These are phyloP conservation scores for Scaptomyza tumidula DNA, from an alignment of 2,888 invertebrate genomes.

Conservation along the genomic window DNA sequence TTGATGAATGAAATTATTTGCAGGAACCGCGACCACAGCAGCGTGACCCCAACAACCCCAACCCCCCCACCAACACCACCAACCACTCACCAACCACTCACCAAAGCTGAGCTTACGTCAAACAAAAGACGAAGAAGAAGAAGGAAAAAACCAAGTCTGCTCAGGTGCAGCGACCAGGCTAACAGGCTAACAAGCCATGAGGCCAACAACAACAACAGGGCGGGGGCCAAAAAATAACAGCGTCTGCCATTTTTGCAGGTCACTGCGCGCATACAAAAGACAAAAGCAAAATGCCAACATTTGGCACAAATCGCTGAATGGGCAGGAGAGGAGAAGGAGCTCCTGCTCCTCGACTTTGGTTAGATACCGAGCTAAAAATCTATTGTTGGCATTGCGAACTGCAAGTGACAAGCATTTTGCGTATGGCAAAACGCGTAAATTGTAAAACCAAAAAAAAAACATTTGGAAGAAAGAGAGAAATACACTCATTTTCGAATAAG, in stretches of 20 bases:
- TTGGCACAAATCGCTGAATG: conserved; percentile 76
- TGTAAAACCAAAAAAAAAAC: conserved; percentile 23
- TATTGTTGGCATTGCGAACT: conserved; percentile 64
- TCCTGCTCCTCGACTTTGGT: too few relatives aligned
- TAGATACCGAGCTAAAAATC: conserved; percentile 20
- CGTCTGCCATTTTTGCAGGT: conserved; percentile 83
- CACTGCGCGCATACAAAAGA: conserved; percentile 82
- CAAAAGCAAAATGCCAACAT: conserved; percentile 69
- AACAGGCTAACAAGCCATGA: neutral
- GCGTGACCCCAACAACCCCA: too few relatives aligned
- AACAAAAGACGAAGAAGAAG: conserved; percentile 23
- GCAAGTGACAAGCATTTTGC: conserved; percentile 79
- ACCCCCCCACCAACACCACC: neutral
- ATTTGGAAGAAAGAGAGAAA: conserved; percentile 28
- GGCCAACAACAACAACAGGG: conserved; percentile 4
- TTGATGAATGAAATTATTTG: conserved; percentile 70
- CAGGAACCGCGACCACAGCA: conserved; percentile 47
- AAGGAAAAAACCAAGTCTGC: conserved; percentile 11
- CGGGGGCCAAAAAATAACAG: conserved; percentile 54
- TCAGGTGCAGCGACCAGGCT: conserved; percentile 22
- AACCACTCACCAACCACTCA: neutral
- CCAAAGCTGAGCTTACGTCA: neutral
- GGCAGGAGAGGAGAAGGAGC: conserved; percentile 4
- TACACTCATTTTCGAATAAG: conserved; percentile 28
- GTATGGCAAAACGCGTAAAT: conserved; percentile 71